Conservation (phyloP, 2,113 vertebrate species). For the Trichechus manatus region DNA sequence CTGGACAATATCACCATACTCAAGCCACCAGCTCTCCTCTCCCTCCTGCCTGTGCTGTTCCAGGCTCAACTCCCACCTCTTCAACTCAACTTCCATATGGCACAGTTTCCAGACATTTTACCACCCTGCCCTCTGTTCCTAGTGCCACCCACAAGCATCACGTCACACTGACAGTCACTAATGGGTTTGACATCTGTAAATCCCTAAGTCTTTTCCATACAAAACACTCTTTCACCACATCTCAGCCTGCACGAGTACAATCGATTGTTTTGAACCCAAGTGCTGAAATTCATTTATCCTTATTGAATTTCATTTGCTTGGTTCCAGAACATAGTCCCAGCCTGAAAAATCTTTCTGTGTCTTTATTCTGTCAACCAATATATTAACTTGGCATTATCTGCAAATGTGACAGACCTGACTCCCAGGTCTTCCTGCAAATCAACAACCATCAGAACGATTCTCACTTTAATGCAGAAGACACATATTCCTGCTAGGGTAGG, state of each 20-base stretch:
- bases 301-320: background rate
- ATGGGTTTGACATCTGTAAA: fast-evolving
- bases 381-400: fast-evolving
- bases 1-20: background rate
- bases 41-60: fast-evolving
- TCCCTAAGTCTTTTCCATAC: fast-evolving
- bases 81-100: fast-evolving
- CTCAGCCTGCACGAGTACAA: fast-evolving
- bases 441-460: too few relatives aligned
- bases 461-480: too few relatives aligned
- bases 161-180: fast-evolving
- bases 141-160: fast-evolving
- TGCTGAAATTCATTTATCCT: fast-evolving
- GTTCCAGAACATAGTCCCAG: background rate
- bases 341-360: background rate
- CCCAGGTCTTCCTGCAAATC: fast-evolving
- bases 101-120: fast-evolving
- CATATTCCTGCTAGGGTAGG: fast-evolving
- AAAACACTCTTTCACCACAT: fast-evolving
- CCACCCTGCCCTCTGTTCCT: fast-evolving
- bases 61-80: background rate
- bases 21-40: fast-evolving
- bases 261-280: background rate
- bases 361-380: background rate
- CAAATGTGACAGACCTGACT: background rate